Conservation (phyloP, 2,797 vertebrate genomes). For the Pyrocephalus nanus region DNA sequence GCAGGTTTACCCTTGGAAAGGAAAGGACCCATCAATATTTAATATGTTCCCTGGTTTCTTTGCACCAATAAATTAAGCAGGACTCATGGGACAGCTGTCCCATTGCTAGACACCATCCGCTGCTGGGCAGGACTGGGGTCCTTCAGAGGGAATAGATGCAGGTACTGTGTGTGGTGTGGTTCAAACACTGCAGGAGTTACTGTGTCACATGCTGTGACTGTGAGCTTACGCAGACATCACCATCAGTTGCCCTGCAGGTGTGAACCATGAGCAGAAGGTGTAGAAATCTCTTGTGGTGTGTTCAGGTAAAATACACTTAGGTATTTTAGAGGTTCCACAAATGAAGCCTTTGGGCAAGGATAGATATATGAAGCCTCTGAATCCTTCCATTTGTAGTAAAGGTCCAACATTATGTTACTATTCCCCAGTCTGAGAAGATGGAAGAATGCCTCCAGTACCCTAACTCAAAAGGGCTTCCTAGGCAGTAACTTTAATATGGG, state of each 20-base stretch:
- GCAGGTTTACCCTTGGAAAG: background rate
- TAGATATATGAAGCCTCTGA: background rate
- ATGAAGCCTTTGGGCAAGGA: background rate
- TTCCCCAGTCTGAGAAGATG: background rate
- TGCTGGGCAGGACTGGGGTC: background rate
- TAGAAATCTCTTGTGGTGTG: background rate
- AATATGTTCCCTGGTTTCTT: background rate
- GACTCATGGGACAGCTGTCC: background rate
- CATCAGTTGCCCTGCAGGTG: background rate
- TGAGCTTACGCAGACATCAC: background rate
- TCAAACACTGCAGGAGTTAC: background rate
- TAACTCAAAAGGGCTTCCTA: background rate
- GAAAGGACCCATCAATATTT: background rate
- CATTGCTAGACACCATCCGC: background rate
- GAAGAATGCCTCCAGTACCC: background rate
- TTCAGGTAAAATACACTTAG: background rate
- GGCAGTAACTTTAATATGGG: background rate
- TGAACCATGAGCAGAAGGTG: background rate
- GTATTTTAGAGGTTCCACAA: background rate
- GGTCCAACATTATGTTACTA: accelerated
- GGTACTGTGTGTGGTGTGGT: background rate
- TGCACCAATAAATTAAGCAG: background rate
- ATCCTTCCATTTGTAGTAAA: background rate
- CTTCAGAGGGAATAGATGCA: background rate
- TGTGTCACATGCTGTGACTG: background rate